Base-by-base conservation (phyloP, 2,888 invertebrate genomes). In the Pandemis cinnamomeana region DNA sequence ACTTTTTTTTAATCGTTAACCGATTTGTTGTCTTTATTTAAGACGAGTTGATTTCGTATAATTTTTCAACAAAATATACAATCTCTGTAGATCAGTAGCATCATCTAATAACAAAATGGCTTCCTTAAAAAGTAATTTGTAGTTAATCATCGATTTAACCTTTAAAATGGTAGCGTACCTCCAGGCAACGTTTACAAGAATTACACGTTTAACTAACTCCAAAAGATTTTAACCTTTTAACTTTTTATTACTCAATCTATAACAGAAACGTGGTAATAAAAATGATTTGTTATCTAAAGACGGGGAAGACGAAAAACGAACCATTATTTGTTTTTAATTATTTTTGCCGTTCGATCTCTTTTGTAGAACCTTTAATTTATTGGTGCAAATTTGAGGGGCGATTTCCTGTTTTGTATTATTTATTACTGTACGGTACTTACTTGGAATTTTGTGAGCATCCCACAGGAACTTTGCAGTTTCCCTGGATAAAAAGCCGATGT, bases 301-400 rank as follows among this genome's bases (percentile, higher is more conserved):
- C 0, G 27, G 11, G 8, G 7, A 62, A 42, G 3, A 48, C 5
- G 5, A 48, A 55, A 15, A 15, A 3, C 53, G 53, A 15, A 20
- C 7, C 2, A 20, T 67, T 79, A 77, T 81, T 80, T 80, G 76
- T 69, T 76, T 79, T 79, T 78, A 78, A 79, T 81, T 80, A 79
- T 77, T 77, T 78, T 27, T 42, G 48, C 15, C 48, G 60, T 55
- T 75, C 62, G 64, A 67, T 68, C 71, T 72, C 72, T 70, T 70
- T 74, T 72, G 1, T 55, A 2, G 27, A 11, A 36, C 8, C 36
- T 42, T 51, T 53, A 62, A 53, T 70, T 62, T 58, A 13, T 42
- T 6, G 41, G 20, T 20, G 36, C 42, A 27, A 62, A 58, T 58
- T 42, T 27, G 11, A 58, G 27, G 8, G 27, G 5, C 58, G 10